These are phyloP conservation scores for Melangyna quadrimaculata DNA, from an alignment of 2,888 invertebrate genomes.

Conservation along the genomic window DNA sequence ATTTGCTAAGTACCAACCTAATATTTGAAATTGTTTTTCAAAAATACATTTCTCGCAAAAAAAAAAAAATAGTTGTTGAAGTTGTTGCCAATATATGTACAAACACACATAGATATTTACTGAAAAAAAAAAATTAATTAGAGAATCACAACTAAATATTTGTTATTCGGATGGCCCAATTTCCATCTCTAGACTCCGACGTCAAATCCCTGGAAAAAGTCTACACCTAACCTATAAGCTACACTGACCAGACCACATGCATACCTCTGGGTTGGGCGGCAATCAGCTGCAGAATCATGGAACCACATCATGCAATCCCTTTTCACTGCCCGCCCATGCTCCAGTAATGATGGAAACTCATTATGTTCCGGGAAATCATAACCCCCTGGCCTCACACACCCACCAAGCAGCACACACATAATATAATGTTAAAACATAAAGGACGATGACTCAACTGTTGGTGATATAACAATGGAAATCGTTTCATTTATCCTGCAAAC, in stretches of 20 bases:
- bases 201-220: conserved; percentile 57
- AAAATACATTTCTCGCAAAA: too few relatives aligned
- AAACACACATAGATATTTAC: too few relatives aligned
- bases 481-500: conserved; percentile 72
- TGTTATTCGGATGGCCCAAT: conserved; percentile 52
- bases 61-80: too few relatives aligned
- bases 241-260: conserved; percentile 66
- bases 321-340: neutral
- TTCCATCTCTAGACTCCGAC: conserved; percentile 37
- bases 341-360: conserved; percentile 64
- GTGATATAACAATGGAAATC: conserved; percentile 72
- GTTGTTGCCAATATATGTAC: neutral
- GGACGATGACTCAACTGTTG: conserved; percentile 72
- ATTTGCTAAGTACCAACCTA: too few relatives aligned
- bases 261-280: conserved; percentile 60
- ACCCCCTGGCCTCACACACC: conserved; percentile 52
- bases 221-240: conserved; percentile 8
- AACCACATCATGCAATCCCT: conserved; percentile 58
- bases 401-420: conserved; percentile 58
- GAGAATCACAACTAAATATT: conserved; percentile 42
- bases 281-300: conserved; percentile 67
- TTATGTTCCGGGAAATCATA: conserved; percentile 67
- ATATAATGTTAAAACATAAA: conserved; percentile 71
- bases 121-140: neutral
- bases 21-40: too few relatives aligned